Evolutionary conservation across 1,140 invertebrate species (phyloP).

Genomic region (Kradibia gibbosae): DNA sequence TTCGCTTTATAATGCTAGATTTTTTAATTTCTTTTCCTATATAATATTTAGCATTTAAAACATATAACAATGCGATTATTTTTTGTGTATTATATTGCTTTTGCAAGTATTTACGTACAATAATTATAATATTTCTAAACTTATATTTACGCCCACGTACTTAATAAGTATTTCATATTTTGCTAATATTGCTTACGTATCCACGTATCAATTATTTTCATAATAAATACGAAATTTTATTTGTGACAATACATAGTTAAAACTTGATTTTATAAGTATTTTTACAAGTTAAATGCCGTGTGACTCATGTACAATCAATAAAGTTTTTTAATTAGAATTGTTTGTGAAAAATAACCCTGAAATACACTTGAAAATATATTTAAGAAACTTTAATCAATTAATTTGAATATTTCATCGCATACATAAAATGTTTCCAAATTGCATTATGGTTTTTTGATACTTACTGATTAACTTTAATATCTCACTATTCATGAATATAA

Average conservation of each 20-base stretch:
- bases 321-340: constrained; percentile 38
- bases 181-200: not conserved
- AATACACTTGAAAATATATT: constrained; percentile 6
- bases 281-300: constrained; percentile 41
- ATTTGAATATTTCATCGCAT: constrained; percentile 12
- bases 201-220: constrained; percentile 36
- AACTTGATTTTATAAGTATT: constrained; percentile 37
- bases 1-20: not conserved
- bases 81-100: not conserved
- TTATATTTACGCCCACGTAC: not conserved
- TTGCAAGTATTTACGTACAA: constrained; percentile 5
- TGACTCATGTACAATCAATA: constrained; percentile 32
- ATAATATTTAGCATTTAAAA: not conserved
- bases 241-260: constrained; percentile 20
- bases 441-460: constrained; percentile 2
- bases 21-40: not conserved
- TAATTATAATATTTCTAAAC: not conserved
- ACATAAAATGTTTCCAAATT: not conserved
- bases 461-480: not conserved
- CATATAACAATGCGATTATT: not conserved
- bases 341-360: constrained; percentile 27
- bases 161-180: not conserved
- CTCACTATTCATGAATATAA: not conserved
- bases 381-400: constrained; percentile 16
- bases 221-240: not conserved